phyloP scores from a whole-genome alignment of 2,797 vertebrate genomes.

The Aphelocoma californica region DNA sequence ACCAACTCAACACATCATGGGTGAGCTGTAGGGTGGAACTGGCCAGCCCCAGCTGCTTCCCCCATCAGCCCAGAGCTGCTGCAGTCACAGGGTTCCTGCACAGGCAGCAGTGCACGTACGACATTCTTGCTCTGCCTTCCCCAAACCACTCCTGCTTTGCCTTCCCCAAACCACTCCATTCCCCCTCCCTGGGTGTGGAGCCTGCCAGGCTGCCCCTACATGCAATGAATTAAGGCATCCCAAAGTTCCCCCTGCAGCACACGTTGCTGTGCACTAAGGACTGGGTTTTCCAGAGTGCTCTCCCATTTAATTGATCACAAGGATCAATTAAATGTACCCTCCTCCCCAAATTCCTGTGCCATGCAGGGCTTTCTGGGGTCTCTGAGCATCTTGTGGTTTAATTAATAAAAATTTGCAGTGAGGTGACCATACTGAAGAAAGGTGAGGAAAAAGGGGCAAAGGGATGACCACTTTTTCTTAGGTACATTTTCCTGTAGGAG shows the following conservation, averaged over 20 bases:
- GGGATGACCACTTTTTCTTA: background rate
- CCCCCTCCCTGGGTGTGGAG: background rate
- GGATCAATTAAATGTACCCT: background rate
- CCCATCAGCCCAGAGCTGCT: background rate
- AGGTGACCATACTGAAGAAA: background rate
- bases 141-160: background rate
- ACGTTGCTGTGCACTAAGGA: rapidly evolving
- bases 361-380: rapidly evolving
- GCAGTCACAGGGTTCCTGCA: background rate
- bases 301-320: too few relatives aligned
- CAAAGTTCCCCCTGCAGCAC: background rate
- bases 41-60: background rate
- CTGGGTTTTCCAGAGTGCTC: background rate
- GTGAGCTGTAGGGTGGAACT: background rate
- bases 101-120: background rate
- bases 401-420: background rate
- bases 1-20: background rate
- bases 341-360: background rate
- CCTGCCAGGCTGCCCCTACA: background rate
- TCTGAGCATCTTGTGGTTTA: background rate
- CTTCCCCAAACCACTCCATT: background rate
- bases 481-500: background rate
- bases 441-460: background rate
- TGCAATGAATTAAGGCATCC: background rate
- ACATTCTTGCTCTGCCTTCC: background rate